A percentile compares a stretch with the other conserved stretches of the same genome.
Conservation (phyloP, 1,140 invertebrate genomes). For the Gerris buenoi region DNA sequence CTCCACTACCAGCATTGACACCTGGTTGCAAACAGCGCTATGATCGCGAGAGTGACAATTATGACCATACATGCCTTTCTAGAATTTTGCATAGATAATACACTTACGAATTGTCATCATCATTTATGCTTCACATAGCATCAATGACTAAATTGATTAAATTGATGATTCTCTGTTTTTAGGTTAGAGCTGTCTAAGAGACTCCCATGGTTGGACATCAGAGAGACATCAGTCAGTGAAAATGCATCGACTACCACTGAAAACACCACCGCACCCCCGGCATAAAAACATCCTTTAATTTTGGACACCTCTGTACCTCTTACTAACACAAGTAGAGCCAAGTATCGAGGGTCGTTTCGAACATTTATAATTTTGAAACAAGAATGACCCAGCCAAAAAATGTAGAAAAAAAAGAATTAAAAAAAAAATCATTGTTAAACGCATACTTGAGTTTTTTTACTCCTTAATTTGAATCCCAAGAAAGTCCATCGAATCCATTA, state of each 20-base stretch:
- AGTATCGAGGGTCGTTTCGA: too few relatives aligned
- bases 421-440: too few relatives aligned
- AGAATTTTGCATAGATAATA: background rate
- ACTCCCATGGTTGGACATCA: slow-evolving; percentile 45
- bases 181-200: slow-evolving; percentile 43
- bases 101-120: background rate
- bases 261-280: slow-evolving; percentile 27
- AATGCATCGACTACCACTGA: slow-evolving; percentile 30
- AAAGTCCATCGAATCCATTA: too few relatives aligned
- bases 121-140: background rate
- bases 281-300: too few relatives aligned
- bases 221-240: slow-evolving; percentile 33
- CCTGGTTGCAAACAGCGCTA: background rate
- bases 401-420: too few relatives aligned
- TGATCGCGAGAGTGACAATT: background rate
- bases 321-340: too few relatives aligned
- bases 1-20: background rate
- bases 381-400: too few relatives aligned
- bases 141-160: background rate
- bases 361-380: too few relatives aligned
- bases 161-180: slow-evolving; percentile 11
- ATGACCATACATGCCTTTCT: background rate
- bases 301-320: too few relatives aligned
- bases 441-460: too few relatives aligned
- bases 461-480: too few relatives aligned